Percentiles rank a stretch among this genome's conserved stretches.
Evolutionary conservation across 1,140 invertebrate genomes (phyloP).

Genomic region (Steinernema khuongi): DNA sequence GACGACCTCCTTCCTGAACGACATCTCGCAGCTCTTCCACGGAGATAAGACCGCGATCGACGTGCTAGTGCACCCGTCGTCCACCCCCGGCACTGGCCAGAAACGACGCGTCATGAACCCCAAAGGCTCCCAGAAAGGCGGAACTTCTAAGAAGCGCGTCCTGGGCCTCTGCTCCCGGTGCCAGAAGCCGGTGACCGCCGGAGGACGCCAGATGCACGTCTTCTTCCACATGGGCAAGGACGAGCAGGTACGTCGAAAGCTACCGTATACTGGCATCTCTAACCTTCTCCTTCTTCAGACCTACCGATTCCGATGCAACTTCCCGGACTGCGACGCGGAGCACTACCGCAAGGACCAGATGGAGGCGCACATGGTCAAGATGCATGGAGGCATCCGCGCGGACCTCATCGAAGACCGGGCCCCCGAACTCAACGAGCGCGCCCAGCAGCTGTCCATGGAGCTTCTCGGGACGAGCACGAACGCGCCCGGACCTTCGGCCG

Average conservation of each 20-base stretch:
- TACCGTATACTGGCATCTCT: too few relatives aligned
- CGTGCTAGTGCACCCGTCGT: neutral
- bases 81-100: neutral
- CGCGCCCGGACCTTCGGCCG: conserved; percentile 49
- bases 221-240: conserved; percentile 57
- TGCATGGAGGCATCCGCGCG: conserved; percentile 50
- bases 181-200: conserved; percentile 56
- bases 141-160: conserved; percentile 51
- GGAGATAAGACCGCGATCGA: neutral
- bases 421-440: conserved; percentile 34
- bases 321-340: conserved; percentile 46
- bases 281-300: conserved; percentile 38
- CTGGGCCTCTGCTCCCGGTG: conserved; percentile 50
- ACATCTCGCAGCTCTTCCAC: neutral
- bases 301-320: conserved; percentile 55
- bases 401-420: conserved; percentile 55
- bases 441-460: conserved; percentile 55
- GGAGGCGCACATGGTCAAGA: conserved; percentile 54
- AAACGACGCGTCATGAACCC: conserved; percentile 2
- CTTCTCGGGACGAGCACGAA: conserved; percentile 54
- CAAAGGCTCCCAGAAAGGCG: neutral
- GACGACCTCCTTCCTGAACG: neutral
- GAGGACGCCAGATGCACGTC: conserved; percentile 58
- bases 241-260: conserved; percentile 36
- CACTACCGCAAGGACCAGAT: conserved; percentile 58